Conservation (phyloP, 2,888 invertebrate genomes). For the Cybosia mesomella region DNA sequence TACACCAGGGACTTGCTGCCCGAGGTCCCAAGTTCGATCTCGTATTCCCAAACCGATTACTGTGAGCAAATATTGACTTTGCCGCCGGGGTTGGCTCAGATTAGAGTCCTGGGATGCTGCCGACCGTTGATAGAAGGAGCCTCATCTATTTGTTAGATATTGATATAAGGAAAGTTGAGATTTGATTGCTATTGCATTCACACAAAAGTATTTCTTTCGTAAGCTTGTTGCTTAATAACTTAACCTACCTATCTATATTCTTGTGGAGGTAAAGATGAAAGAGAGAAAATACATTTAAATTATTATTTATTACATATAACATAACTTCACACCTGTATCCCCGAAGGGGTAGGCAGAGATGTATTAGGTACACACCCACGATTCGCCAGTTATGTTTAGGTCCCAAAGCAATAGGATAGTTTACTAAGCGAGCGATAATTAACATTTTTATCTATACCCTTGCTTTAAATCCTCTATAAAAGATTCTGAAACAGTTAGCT, state of each 20-base stretch:
- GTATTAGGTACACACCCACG: too few species aligned
- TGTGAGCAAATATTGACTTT: conserved; percentile 66
- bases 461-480: too few species aligned
- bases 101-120: conserved; percentile 34
- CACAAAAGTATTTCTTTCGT: neutral
- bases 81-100: conserved; percentile 38
- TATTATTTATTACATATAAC: too few species aligned
- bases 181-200: conserved; percentile 6
- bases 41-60: conserved; percentile 72
- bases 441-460: too few species aligned
- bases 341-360: too few species aligned
- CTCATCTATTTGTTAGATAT: conserved; percentile 21
- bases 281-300: too few species aligned
- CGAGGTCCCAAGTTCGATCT: conserved; percentile 53
- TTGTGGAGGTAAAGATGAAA: neutral
- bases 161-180: conserved; percentile 3
- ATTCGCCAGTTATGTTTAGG: too few species aligned
- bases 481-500: too few species aligned
- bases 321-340: too few species aligned
- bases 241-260: neutral
- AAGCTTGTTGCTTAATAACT: neutral
- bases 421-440: too few species aligned
- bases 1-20: conserved; percentile 34
- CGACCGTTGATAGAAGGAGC: conserved; percentile 13
- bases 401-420: too few species aligned